Evolutionary conservation across 2,113 vertebrate genomes (phyloP).

Genomic region (Talpa occidentalis): DNA sequence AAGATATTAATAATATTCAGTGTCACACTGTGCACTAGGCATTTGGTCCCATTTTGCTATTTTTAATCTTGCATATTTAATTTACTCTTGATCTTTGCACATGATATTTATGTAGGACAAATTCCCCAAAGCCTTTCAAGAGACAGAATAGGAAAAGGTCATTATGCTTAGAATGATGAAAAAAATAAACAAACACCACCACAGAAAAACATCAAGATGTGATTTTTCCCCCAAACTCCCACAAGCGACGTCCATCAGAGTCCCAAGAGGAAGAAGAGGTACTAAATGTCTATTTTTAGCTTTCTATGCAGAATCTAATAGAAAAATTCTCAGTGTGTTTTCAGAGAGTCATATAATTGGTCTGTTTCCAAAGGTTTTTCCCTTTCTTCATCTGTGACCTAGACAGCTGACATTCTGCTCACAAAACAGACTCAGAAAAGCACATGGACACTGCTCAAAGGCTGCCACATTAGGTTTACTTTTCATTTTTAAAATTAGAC

Average conservation of each 20-base stretch:
- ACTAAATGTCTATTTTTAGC: not conserved
- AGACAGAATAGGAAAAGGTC: constrained; percentile 14
- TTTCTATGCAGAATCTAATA: constrained; percentile 25
- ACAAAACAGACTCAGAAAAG: not conserved
- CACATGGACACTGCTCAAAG: not conserved
- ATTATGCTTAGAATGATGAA: not conserved
- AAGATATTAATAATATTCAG: not conserved
- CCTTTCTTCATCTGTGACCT: not conserved
- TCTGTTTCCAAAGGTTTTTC: not conserved
- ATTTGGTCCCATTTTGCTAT: not conserved
- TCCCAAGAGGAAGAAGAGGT: not conserved
- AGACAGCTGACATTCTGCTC: not conserved
- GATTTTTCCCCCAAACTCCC: not conserved
- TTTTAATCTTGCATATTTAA: constrained; percentile 14
- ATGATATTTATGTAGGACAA: constrained; percentile 24
- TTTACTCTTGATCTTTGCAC: constrained; percentile 8
- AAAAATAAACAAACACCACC: not conserved
- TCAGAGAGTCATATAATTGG: not conserved
- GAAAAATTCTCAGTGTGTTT: constrained; percentile 5
- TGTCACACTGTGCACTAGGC: not conserved
- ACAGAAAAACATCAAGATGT: not conserved
- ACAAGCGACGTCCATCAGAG: not conserved
- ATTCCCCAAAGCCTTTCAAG: not conserved
- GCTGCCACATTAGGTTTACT: not conserved
- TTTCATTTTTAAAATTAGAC: not conserved